Base-by-base conservation (phyloP, 1,140 invertebrate genomes). In the Drosophila obscura region DNA sequence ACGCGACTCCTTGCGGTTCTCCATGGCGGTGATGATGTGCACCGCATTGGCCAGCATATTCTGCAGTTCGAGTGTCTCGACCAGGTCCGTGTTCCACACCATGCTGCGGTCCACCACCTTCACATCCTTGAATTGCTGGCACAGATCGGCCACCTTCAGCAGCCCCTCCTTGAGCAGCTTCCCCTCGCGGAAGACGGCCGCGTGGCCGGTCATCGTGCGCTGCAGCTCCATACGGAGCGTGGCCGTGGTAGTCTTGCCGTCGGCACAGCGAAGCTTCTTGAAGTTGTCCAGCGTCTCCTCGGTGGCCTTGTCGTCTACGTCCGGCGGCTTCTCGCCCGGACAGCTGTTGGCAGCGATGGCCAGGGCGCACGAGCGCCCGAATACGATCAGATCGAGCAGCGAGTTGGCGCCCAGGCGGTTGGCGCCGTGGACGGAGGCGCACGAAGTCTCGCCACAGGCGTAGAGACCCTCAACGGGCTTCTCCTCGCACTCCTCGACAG, bases 381-480 rank as follows among this genome's bases (percentile, higher is more conserved):
- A 99, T 43, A 99, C 97, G 3, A 99, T 98, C 67, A 99, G 93
- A 94, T 99, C 99, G 0, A 99, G 94, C 49, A 99, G 93, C 0
- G 98, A 99, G 93, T 99, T 99, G 49, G 98, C 98, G 67, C 98
- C 99, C 6, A 99, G 94, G 22, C 99, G 94, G 93, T 99, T 99
- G 43, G 98, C 99, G 59, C 99, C 99, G 92, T 99, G 99, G 13
- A 99, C 98, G 0, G 97, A 99, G n/a, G 95, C 94, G 77, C 94
- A 96, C 4, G 94, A 94, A 19, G 94, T 92, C 92, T 96, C 96
- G 13, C 96, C 96, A 59, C 94, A 95, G 35, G 96, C 95, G 76
- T 95, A 95, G 9, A 96, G 92, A 2, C 95, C 96, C 15, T 91
- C 87, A 2, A 96, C 94, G 26, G 99, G 91, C 58, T 93, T 91